Percentiles rank a stretch among this genome's conserved stretches.
Conservation (phyloP, 2,888 invertebrate species). For the Drosophila birchii region DNA sequence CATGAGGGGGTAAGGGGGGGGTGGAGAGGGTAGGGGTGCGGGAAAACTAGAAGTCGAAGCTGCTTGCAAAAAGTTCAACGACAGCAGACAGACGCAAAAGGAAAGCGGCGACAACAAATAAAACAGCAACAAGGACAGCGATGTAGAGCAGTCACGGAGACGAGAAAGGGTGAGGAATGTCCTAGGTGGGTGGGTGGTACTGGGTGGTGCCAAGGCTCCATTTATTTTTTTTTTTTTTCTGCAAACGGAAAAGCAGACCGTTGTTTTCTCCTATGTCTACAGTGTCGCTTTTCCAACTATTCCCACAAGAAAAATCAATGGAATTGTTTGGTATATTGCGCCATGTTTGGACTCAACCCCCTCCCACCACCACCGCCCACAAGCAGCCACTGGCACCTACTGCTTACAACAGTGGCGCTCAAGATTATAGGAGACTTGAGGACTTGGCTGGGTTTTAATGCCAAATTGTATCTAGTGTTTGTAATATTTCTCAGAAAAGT, state of each 20-base stretch:
- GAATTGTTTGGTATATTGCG: constrained; percentile 77
- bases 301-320: constrained; percentile 80
- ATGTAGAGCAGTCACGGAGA: constrained; percentile 17
- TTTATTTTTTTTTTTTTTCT: not conserved
- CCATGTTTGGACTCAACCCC: constrained; percentile 31
- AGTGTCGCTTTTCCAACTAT: constrained; percentile 53
- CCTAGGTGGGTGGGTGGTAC: not conserved
- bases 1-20: constrained; percentile 1
- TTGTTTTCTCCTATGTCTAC: constrained; percentile 38
- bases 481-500: too few species aligned
- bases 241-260: constrained; percentile 31
- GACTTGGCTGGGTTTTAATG: not conserved
- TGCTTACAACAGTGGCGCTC: constrained; percentile 1
- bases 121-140: constrained; percentile 26
- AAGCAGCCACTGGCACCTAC: constrained; percentile 12
- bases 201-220: constrained; percentile 21
- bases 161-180: not conserved
- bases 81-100: constrained; percentile 55
- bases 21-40: not conserved
- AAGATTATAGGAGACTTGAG: constrained; percentile 1
- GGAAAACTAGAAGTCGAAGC: constrained; percentile 45
- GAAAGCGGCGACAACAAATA: constrained; percentile 29
- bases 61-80: constrained; percentile 77
- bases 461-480: not conserved
- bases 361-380: not conserved